Percentiles rank a stretch among this genome's conserved stretches.
phyloP scores from a whole-genome alignment of 2,113 vertebrate genomes.

The Phoenicopterus ruber region DNA sequence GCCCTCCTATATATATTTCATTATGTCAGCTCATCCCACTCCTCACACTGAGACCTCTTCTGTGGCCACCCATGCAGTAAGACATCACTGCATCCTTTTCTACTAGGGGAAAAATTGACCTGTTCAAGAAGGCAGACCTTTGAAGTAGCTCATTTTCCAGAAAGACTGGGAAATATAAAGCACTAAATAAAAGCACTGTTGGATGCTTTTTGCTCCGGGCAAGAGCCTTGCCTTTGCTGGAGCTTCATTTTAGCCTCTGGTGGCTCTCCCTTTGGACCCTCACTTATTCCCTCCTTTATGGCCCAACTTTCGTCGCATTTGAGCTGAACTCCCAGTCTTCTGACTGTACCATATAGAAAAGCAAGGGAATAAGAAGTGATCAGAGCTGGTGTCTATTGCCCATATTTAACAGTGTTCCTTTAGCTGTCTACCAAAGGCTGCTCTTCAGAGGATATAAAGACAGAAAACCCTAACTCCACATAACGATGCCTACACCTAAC shows the following conservation, averaged over 20 bases:
- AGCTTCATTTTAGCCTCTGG: background rate
- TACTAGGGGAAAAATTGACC: background rate
- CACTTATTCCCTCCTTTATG: background rate
- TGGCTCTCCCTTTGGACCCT: background rate
- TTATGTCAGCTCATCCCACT: background rate
- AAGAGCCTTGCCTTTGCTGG: background rate
- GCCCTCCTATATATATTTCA: background rate
- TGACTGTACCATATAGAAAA: background rate
- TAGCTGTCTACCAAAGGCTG: background rate
- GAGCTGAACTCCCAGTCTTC: background rate
- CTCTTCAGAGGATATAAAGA: background rate
- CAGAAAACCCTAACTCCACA: background rate
- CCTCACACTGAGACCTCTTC: background rate
- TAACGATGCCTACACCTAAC: background rate
- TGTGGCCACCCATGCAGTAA: background rate
- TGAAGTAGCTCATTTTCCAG: background rate
- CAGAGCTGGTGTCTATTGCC: background rate
- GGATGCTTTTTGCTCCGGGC: background rate
- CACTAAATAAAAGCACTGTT: background rate
- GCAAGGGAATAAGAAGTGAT: background rate
- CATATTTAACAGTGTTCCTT: background rate
- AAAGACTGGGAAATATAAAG: background rate
- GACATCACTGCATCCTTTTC: background rate
- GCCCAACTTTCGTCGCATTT: background rate
- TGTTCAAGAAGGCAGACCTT: background rate